Evolutionary conservation across 2,113 vertebrate species (phyloP), one percentile per base, ranked within the genome.

Genomic region (Ailuropoda melanoleuca): DNA sequence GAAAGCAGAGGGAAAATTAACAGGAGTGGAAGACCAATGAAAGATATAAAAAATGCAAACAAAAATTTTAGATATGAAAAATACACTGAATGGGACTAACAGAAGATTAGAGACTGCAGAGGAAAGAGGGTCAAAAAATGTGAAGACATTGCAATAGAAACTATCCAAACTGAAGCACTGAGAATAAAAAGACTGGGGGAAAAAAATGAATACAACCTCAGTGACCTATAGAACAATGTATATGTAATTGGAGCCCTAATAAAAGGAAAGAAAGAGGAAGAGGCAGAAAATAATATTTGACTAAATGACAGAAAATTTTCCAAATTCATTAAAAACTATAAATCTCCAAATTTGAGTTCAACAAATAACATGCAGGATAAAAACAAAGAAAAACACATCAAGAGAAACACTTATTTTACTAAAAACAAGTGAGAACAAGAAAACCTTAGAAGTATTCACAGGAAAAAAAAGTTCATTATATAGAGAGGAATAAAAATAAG

Each of bases 281-380:
- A 84, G 21, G 15, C 11, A 85, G n/a, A 82, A 88, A 93, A 92
- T 80, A 62, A 53, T 37, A 92, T 9, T 70, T 84, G 37, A 94
- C 55, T 8, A 80, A 88, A 46, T n/a, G 6, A 12, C 56, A 53
- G 23, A 84, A 88, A 50, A 10, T 15, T 72, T 92, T 58, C 11
- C 68, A 96, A 70, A 62, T 84, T 88, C 50, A 31, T 92, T 56
- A 19, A 84, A 92, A 96, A 94, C 11, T n/a, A 56, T 48, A 84
- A 88, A 70, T 53, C 17, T 31, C 48, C 13, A 72, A 92, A 92
- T 84, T 15, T 58, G n/a, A 86, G 15, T 29, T 64, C 60, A 55
- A 72, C 14, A 70, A 58, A 82, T 13, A 7, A 6, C 31, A 56
- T n/a, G 12, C 8, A 55, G 13, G 7, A 83, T 60, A 74, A 80